A percentile compares a stretch with the other conserved stretches of the same genome.
Evolutionary conservation across 2,888 invertebrate genomes (phyloP).

Genomic region (Neoitamus cyanurus): DNA sequence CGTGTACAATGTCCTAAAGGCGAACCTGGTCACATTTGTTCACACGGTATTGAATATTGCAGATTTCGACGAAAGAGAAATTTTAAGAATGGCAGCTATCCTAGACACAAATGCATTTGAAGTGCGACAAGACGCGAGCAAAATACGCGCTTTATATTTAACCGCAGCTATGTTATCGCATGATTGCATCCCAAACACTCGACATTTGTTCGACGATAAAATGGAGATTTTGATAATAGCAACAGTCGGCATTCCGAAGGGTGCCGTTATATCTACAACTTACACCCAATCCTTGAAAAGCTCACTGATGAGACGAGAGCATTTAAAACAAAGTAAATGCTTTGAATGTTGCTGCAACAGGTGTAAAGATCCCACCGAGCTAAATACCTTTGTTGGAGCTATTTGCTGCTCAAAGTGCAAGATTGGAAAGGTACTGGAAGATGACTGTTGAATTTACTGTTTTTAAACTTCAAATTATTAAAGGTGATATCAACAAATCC

Average conservation of each 20-base stretch:
- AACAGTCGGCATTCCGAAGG: constrained; percentile 72
- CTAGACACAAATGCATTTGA: constrained; percentile 80
- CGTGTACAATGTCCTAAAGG: constrained; percentile 71
- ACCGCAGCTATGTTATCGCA: constrained; percentile 78
- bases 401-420: constrained; percentile 74
- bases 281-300: constrained; percentile 79
- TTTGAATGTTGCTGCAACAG: constrained; percentile 76
- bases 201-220: constrained; percentile 74
- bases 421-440: constrained; percentile 63
- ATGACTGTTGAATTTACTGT: background rate
- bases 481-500: constrained; percentile 73
- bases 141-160: constrained; percentile 68
- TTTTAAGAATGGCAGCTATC: constrained; percentile 74
- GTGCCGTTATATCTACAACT: constrained; percentile 74
- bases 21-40: constrained; percentile 73
- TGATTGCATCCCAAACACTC: constrained; percentile 78
- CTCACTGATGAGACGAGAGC: constrained; percentile 74
- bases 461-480: background rate
- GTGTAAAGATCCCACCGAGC: constrained; percentile 77
- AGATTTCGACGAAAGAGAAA: constrained; percentile 70
- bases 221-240: constrained; percentile 74
- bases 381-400: constrained; percentile 73
- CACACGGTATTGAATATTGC: constrained; percentile 69
- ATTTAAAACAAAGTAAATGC: constrained; percentile 73
- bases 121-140: constrained; percentile 67